phyloP scores from a whole-genome alignment of 2,888 invertebrate genomes.

The Ophion ventricosus region DNA sequence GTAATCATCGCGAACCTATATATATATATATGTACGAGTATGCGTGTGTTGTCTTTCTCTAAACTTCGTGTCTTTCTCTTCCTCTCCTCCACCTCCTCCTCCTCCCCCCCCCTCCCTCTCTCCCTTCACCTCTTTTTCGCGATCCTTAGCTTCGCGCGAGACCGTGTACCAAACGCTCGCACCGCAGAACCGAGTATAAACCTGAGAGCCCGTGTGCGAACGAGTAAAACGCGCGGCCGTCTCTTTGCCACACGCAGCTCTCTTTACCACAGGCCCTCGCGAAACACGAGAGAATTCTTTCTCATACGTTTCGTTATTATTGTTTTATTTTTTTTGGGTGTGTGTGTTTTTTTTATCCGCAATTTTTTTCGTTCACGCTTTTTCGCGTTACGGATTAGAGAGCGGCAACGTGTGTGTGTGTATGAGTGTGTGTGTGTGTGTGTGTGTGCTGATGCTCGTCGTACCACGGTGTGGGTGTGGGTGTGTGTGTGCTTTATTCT shows the following conservation, averaged over 20 bases:
- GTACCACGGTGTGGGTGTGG: too few relatives aligned
- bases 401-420: neutral
- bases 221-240: conserved; percentile 54
- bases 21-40: neutral
- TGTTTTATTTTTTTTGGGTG: conserved; percentile 18
- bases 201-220: conserved; percentile 61
- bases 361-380: neutral
- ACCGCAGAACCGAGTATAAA: conserved; percentile 69
- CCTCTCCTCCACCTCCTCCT: conserved; percentile 56
- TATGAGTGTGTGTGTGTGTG: too few relatives aligned
- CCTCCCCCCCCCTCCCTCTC: conserved; percentile 24
- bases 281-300: neutral
- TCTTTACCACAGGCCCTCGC: neutral
- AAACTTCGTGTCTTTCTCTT: conserved; percentile 47
- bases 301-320: conserved; percentile 7
- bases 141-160: conserved; percentile 55
- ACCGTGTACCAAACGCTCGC: conserved; percentile 71
- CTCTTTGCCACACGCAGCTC: conserved; percentile 19
- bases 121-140: conserved; percentile 52
- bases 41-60: conserved; percentile 39
- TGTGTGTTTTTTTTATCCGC: conserved; percentile 20
- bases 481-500: conserved; percentile 1
- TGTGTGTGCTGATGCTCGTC: too few relatives aligned
- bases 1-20: conserved; percentile 61
- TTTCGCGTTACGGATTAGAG: neutral